Evolutionary conservation across 37 sponge, comb jelly and placozoan species (phyloP), one percentile per base, ranked within the genome.

Genomic region (Dysidea cf. avara): DNA sequence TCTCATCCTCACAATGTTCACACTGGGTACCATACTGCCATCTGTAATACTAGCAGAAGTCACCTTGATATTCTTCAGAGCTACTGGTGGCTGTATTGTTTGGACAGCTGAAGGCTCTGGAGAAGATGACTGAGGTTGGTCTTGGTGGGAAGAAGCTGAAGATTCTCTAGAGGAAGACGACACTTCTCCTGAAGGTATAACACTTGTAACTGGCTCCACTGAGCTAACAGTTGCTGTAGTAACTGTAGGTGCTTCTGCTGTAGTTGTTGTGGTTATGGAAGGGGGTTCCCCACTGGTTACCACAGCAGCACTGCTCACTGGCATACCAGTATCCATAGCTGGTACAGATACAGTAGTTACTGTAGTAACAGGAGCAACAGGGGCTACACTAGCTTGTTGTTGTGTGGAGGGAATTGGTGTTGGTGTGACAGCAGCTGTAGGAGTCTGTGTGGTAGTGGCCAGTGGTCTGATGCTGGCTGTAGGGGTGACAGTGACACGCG

Each of bases 381-480:
- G 39, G 35, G 9, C 52, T 24, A 2, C 52, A 61, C 12, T 50
- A 68, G 3, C 38, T 18, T 36, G 64, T 11, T 50, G 49, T 56
- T 7, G 75, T 59, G 48, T 5, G 72, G 47, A 31, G 39, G 38
- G 46, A 66, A 48, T 61, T 79, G 80, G 56, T 57, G 85, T 85
- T 28, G 85, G 85, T 2, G 85, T 78, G 35, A 85, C 85, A 72
- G 78, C 79, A 16, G 85, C 85, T 28, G 79, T 85, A 35, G 85
- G 85, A 5, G 85, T 79, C 26, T 34, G 53, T 16, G 85, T 85
- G 17, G 68, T 72, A 38, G 55, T 72, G 11, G 74, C 73, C 79
- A 85, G 71, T 78, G 85, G 85, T 39, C 85, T 69, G 59, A 85
- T 85, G 64, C 79, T 78, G 20, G 85, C 85, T 47, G 85, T 85